Evolutionary conservation across 2,113 vertebrate genomes (phyloP), one percentile per base, ranked within the genome.

Genomic region (Charina bottae): DNA sequence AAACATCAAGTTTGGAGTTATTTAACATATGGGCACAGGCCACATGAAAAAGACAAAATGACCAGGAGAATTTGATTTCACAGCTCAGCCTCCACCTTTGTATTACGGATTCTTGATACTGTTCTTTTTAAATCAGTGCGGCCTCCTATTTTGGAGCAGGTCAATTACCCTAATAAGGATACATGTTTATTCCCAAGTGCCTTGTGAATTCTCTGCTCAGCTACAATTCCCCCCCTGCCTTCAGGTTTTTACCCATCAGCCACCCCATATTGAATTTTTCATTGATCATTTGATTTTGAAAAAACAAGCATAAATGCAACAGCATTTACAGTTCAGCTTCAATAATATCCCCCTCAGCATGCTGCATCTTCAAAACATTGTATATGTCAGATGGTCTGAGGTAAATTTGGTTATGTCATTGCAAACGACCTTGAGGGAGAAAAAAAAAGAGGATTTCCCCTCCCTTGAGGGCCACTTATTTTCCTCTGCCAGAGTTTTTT

Each of bases 321-420:
- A 0, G 49, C 90, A 0, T 42, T 42, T 1, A 88, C 0, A n/a
- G n/a, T n/a, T 83, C 62, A 4, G 68, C 0, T 55, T n/a, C 88
- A 24, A 15, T 37, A 6, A 23, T 26, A 13, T 85, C 89, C 94
- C 89, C 12, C n/a, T 88, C 86, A 90, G 90, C 58, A 11, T 1
- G 87, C 9, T 6, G 28, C 53, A 42, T 55, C 3, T 2, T 86
- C 0, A 37, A 72, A 93, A 33, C 0, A 1, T 88, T 92, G 54
- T 5, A 12, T 28, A 42, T 7, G 2, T 68, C 90, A 56, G 49
- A 46, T 5, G n/a, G 49, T 2, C 46, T 54, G 55, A 86, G n/a
- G 4, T 54, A 33, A 28, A 64, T 85, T 84, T 85, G 12, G 87
- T 78, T n/a, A 28, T 7, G 6, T 53, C 46, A n/a, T 13, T 28